These are phyloP conservation scores for Xanthia togata DNA, from an alignment of 2,888 invertebrate genomes.

Conservation along the genomic window DNA sequence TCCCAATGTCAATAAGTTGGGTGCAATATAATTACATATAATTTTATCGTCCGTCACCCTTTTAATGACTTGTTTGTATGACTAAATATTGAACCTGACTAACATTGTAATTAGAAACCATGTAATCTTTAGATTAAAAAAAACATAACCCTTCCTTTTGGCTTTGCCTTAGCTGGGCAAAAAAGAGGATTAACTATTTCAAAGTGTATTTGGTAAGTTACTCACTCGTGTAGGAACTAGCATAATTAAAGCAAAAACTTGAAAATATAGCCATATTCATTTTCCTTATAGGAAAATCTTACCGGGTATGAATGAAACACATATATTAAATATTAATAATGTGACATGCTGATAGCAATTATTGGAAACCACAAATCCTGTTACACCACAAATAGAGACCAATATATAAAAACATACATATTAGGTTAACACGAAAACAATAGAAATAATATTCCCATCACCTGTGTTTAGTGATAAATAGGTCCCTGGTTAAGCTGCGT, in stretches of 20 bases:
- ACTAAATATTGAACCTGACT: background rate
- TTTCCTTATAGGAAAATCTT: constrained; percentile 6
- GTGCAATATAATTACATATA: background rate
- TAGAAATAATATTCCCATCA: constrained; percentile 88
- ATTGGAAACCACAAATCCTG: constrained; percentile 62
- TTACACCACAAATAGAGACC: constrained; percentile 52
- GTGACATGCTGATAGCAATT: constrained; percentile 53
- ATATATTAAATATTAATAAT: constrained; percentile 53
- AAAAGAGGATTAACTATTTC: background rate
- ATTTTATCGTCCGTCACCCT: background rate
- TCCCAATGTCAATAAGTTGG: background rate
- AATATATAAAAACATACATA: constrained; percentile 50
- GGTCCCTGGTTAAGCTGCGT: constrained; percentile 91
- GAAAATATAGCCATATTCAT: background rate
- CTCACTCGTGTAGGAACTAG: background rate
- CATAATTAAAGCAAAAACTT: background rate
- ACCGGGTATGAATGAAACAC: constrained; percentile 22
- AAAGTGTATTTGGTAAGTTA: background rate
- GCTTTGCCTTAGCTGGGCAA: too few relatives aligned
- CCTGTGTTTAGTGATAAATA: constrained; percentile 90
- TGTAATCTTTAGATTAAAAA: background rate
- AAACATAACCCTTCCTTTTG: too few relatives aligned
- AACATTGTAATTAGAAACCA: background rate
- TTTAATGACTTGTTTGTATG: background rate
- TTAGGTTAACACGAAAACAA: constrained; percentile 74